Evolutionary conservation across 2,113 vertebrate genomes (phyloP).

Genomic region (Australoheros scitulus): DNA sequence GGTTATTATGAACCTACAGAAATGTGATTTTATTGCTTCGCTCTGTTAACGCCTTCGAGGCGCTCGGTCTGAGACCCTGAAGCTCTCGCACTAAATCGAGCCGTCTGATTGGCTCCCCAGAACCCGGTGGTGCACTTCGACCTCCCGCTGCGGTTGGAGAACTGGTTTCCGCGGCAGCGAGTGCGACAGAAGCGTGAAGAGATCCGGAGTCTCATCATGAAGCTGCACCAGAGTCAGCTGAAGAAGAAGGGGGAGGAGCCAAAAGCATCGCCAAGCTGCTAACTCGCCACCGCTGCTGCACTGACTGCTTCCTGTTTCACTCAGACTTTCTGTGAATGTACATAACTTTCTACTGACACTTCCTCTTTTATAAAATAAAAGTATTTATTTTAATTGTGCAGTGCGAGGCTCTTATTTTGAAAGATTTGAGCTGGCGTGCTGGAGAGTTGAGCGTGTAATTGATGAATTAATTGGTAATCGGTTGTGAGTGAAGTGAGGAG

Average conservation of each 20-base stretch:
- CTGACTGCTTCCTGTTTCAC: background rate
- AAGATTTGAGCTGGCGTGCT: background rate
- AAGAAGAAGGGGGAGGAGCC: background rate
- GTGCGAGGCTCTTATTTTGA: conserved; percentile 9
- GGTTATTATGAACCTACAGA: too few relatives aligned
- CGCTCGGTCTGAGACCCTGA: background rate
- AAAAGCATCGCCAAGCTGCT: background rate
- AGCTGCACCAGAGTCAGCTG: conserved; percentile 82
- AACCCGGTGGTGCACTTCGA: conserved; percentile 92
- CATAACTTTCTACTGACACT: background rate
- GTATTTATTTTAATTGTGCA: conserved; percentile 7
- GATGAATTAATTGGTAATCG: background rate
- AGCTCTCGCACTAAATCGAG: background rate
- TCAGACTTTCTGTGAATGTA: conserved; percentile 7
- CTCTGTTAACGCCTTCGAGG: background rate
- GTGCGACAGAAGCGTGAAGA: conserved; percentile 90
- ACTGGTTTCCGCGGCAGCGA: conserved; percentile 89
- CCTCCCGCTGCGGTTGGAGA: conserved; percentile 83
- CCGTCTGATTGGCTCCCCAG: conserved; percentile 76
- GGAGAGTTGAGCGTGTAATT: background rate
- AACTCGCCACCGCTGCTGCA: background rate
- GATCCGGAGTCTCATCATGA: conserved; percentile 88
- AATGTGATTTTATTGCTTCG: background rate
- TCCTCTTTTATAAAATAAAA: conserved; percentile 26
- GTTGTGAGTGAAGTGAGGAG: background rate